Conservation (phyloP, 2,797 vertebrate genomes). For the Sebastes steindachneri region DNA sequence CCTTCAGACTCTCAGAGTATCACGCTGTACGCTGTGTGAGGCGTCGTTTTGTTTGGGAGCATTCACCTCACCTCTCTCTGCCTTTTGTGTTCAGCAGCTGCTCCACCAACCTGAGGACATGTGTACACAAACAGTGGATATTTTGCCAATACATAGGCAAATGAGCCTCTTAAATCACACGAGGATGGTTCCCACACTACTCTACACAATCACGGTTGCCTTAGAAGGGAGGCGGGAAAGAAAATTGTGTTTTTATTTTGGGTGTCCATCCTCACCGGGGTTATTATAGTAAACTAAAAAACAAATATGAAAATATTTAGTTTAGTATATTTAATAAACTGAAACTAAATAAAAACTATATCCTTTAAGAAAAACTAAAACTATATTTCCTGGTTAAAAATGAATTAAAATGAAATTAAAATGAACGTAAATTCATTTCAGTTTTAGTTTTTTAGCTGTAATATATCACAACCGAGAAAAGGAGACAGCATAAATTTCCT, state of each 20-base stretch:
- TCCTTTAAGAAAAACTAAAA: too few relatives aligned
- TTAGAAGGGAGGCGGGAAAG: background rate
- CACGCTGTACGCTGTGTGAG: slow-evolving; percentile 6
- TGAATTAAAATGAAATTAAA: too few relatives aligned
- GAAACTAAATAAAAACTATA: too few relatives aligned
- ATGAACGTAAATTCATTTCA: too few relatives aligned
- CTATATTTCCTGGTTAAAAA: too few relatives aligned
- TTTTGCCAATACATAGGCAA: slow-evolving; percentile 77
- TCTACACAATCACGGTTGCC: slow-evolving; percentile 12
- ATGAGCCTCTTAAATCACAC: slow-evolving; percentile 61
- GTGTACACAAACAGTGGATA: slow-evolving; percentile 74
- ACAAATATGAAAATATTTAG: too few relatives aligned
- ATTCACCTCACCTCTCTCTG: slow-evolving; percentile 3
- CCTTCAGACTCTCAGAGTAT: slow-evolving; percentile 43
- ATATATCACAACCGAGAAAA: too few relatives aligned
- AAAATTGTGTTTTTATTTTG: background rate
- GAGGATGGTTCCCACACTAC: slow-evolving; percentile 35
- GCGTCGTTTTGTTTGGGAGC: slow-evolving; percentile 3
- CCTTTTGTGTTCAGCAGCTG: slow-evolving; percentile 66
- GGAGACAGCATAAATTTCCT: too few relatives aligned
- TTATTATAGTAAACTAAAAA: too few relatives aligned
- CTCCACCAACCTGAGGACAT: slow-evolving; percentile 44
- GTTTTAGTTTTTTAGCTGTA: too few relatives aligned
- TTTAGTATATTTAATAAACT: too few relatives aligned
- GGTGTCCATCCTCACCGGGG: background rate